Evolutionary conservation across 1,140 invertebrate genomes (phyloP), one percentile per base, ranked within the genome.

Genomic region (Trichonephila clavipes): DNA sequence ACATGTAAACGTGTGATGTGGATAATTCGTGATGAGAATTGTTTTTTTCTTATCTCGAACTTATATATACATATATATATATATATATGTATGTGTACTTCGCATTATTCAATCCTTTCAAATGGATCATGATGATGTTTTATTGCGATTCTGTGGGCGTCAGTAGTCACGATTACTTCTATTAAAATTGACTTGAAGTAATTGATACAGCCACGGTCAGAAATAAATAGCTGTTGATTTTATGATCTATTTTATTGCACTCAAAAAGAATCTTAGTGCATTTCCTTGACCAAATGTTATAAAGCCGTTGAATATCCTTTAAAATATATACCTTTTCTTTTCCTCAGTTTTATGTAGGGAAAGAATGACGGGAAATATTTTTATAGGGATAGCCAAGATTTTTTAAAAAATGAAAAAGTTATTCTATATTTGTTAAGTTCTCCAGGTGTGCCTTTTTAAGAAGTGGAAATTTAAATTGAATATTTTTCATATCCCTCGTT

Each of bases 51-150:
- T 51, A 51, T 40, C 51, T 51, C 51, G 1, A 51, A 10, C 5
- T 51, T 10, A 10, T 51, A 51, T 51, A 51, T 51, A 51, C 3
- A 51, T 51, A 51, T 51, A 51, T 51, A 51, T 51, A 51, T 51
- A 51, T 51, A 51, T 51, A 51, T 34, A 72, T 72, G 14, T 34
- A 72, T 77, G 18, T 40, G 14, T 28, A 77, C 19, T 12, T 40
- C 0, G 14, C 3, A 19, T 66, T 88, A 64, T 88, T 88, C 86
- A 62, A 66, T 88, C 18, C 58, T 40, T 14, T 51, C 44, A 77
- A 89, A 59, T 89, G 88, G 88, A 7, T 61, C 40, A 8, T 89
- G 88, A 77, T 89, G 88, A 89, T 12, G 88, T 89, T 89, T 89
- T 59, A 77, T 77, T n/a, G 88, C 51, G 8, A 28, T 69, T 28